Base-by-base conservation (phyloP, 2,888 invertebrate genomes). In the Leptogaster cylindrica region DNA sequence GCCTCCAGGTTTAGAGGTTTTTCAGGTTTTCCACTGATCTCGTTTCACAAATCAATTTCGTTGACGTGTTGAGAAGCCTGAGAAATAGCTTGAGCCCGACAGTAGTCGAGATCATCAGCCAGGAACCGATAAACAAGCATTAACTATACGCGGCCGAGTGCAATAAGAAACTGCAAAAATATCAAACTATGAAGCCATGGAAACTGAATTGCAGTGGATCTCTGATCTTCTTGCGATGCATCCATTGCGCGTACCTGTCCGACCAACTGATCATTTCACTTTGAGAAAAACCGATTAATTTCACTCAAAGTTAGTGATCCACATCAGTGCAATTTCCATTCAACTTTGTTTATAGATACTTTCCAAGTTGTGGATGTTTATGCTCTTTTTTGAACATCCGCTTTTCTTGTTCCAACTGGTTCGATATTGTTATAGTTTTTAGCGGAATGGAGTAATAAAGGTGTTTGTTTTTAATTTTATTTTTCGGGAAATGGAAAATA, bases 251-350 rank as follows among this genome's bases (percentile, higher is more conserved):
- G 27, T 61, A 27, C 44, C 44, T 61, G 61, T 28, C 41, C 33
- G 44, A 8, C 41, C 61, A 12, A 51, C 20, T 25, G 50, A 65
- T 50, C 65, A 65, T 65, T 65, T 65, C 65, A 65, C 65, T 65
- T 65, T 65, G 50, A 50, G 65, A 51, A 51, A 65, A 51, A 65
- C 65, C 65, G 65, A 65, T 50, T 50, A 65, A 65, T 65, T 65
- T 65, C 65, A 65, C 65, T 65, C 27, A 39, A 23, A 50, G 65
- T 12, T 65, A 50, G 48, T 65, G 48, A 65, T 65, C 48, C 50
- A 65, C 48, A 50, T 65, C 64, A 65, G 64, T 6, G 6, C 50
- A 20, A 44, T 61, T 28, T 44, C 18, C 23, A 7, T 18, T 14
- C 31, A 18, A 25, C n/a, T 31, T 12, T 55, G n/a, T 18, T 39